Evolutionary conservation across 2,888 invertebrate species (phyloP).

Genomic region (Podabrus alpinus): DNA sequence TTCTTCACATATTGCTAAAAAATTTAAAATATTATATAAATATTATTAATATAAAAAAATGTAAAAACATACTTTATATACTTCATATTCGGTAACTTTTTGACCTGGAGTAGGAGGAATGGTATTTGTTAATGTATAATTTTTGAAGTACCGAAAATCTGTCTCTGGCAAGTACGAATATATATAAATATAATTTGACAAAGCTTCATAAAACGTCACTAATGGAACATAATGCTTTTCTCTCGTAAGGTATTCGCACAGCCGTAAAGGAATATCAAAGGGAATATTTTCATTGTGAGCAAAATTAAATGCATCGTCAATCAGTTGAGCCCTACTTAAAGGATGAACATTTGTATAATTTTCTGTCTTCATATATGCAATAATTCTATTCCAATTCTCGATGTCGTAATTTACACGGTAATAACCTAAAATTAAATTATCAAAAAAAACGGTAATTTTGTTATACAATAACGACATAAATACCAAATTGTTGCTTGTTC

Average conservation of each 20-base stretch:
- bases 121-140: not conserved
- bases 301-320: constrained; percentile 74
- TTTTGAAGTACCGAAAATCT: not conserved
- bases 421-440: constrained; percentile 54
- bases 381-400: constrained; percentile 67
- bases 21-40: not conserved
- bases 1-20: not conserved
- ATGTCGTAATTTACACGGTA: constrained; percentile 75
- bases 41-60: not conserved
- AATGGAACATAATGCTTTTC: constrained; percentile 65
- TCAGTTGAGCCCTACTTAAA: constrained; percentile 72
- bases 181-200: not conserved
- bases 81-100: not conserved
- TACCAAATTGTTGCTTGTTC: constrained; percentile 20
- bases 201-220: not conserved
- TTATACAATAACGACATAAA: not conserved
- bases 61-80: not conserved
- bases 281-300: constrained; percentile 64
- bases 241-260: constrained; percentile 62
- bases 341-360: constrained; percentile 59
- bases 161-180: not conserved
- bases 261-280: constrained; percentile 59
- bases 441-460: not conserved
- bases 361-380: constrained; percentile 54
- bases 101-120: not conserved